Conservation (phyloP, 1,140 invertebrate species). For the Globodera rostochiensis region DNA sequence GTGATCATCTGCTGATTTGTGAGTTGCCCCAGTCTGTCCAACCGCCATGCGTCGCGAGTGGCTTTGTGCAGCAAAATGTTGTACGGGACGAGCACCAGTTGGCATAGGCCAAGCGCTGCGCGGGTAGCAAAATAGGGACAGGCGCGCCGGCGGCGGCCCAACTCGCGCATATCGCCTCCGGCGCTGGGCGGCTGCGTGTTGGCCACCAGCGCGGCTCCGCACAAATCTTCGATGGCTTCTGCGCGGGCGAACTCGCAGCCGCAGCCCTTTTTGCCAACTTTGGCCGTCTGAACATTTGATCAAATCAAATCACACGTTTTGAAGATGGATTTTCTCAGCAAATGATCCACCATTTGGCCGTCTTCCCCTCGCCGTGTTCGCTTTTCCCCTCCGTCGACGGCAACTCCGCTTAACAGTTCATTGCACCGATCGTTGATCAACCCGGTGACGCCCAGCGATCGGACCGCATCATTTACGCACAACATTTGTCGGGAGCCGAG, state of each 20-base stretch:
- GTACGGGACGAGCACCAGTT: conserved; percentile 68
- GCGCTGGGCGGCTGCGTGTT: background rate
- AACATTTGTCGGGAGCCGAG: conserved; percentile 33
- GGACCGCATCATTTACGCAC: conserved; percentile 69
- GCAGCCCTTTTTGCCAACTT: conserved; percentile 23
- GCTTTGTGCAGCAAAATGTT: conserved; percentile 79
- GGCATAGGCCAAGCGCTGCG: conserved; percentile 44
- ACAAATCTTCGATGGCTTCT: conserved; percentile 56
- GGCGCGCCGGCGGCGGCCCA: conserved; percentile 41
- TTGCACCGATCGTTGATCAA: conserved; percentile 92
- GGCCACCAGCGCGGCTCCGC: conserved; percentile 46
- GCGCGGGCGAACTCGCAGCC: conserved; percentile 44
- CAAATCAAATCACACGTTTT: background rate
- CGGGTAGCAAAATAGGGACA: conserved; percentile 63
- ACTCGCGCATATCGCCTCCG: conserved; percentile 31
- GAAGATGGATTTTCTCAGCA: too few species aligned
- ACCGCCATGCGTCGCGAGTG: conserved; percentile 76
- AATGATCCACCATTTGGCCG: conserved; percentile 67
- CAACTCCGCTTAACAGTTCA: conserved; percentile 79
- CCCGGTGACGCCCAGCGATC: conserved; percentile 75
- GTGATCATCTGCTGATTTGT: too few species aligned
- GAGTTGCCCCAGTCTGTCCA: background rate
- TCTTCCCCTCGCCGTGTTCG: conserved; percentile 74
- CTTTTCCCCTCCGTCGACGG: conserved; percentile 73
- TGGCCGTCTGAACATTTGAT: background rate